Base-by-base conservation (phyloP, 53 echinoderm and acorn worm species). In the Luidia sarsii region DNA sequence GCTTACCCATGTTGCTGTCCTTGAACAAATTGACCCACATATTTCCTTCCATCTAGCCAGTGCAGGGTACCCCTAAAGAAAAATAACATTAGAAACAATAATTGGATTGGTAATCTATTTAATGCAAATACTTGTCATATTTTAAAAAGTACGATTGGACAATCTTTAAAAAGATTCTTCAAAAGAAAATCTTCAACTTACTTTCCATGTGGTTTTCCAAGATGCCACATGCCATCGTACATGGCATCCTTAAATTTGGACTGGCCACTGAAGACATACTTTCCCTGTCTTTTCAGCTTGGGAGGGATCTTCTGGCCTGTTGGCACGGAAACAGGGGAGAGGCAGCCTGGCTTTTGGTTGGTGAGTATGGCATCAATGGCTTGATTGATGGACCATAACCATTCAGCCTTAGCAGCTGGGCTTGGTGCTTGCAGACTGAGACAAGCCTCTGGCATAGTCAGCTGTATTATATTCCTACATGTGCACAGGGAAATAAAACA, bases 1-100 rank as follows among this genome's bases (percentile, higher is more conserved):
- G 62, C 91, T 93, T 46, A 97, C 97, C 97, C 97, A 80, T 97
- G 93, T 28, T 93, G 97, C 14, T 87, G 79, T 13, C 97, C 97
- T 49, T 93, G 90, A 7, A 89, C 67, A 80, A 97, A 91, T 45
- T 86, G 67, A 20, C 97, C 97, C 46, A 83, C 67, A 39, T 81
- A 97, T 48, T 86, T 93, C 38, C 61, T 90, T 8, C 97, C 93
- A 75, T 96, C 91, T 15, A 93, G 91, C 97, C 97, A 96, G 29
- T 80, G 70, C 29, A 96, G 65, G 8, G 87, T 89, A 13, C 97
- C 97, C 79, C 92, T 92, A 32, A 24, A 27, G 39, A 71, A 49
- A 54, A 87, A 7, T 18, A 4, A 62, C 14, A 30, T n/a, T n/a
- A n/a, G n/a, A n/a, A n/a, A n/a, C n/a, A n/a, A n/a, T n/a, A n/a